These are phyloP conservation scores for Hirtodrosophila duncani DNA, from an alignment of 2,888 invertebrate genomes.

Conservation along the genomic window DNA sequence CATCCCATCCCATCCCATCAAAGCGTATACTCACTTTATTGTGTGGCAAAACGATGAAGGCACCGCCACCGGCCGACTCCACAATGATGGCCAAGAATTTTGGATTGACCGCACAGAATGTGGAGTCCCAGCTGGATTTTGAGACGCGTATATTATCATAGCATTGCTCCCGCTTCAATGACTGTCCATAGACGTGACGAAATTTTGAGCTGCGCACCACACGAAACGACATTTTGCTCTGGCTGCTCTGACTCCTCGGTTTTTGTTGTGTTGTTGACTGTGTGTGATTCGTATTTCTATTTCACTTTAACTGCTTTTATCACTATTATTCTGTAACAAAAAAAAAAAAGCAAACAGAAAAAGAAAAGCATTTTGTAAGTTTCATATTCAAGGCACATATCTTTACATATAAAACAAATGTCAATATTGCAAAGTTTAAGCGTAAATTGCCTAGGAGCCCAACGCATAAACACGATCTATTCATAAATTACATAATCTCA, in stretches of 20 bases:
- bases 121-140: slow-evolving; percentile 98
- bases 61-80: slow-evolving; percentile 97
- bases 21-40: slow-evolving; percentile 87
- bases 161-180: slow-evolving; percentile 96
- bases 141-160: slow-evolving; percentile 98
- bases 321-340: too few species aligned
- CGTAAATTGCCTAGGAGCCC: too few species aligned
- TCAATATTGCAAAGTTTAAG: too few species aligned
- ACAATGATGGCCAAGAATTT: slow-evolving; percentile 98
- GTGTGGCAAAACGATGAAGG: slow-evolving; percentile 95
- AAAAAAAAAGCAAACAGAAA: too few species aligned
- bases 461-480: slow-evolving; percentile 13
- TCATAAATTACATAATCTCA: slow-evolving; percentile 21
- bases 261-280: neutral
- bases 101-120: slow-evolving; percentile 98
- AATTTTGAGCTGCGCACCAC: slow-evolving; percentile 98
- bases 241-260: slow-evolving; percentile 16
- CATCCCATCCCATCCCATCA: too few species aligned
- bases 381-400: too few species aligned
- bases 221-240: slow-evolving; percentile 95
- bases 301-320: slow-evolving; percentile 20
- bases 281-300: slow-evolving; percentile 20
- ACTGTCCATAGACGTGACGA: slow-evolving; percentile 93
- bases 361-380: too few species aligned
- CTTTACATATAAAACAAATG: too few species aligned